phyloP scores from a whole-genome alignment of 2,888 invertebrate species.

The Galerucella nymphaeae region DNA sequence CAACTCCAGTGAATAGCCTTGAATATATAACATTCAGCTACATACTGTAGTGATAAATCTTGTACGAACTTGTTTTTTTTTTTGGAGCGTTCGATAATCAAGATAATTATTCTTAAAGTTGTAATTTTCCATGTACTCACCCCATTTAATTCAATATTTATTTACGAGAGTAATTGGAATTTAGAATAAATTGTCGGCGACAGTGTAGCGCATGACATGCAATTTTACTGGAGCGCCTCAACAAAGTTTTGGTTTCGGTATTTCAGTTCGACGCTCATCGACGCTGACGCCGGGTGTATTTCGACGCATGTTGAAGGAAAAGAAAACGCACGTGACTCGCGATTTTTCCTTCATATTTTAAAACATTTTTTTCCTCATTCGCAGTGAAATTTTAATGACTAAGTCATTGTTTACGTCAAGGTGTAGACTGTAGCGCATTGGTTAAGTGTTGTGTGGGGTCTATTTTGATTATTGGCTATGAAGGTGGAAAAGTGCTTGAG shows the following conservation, averaged over 20 bases:
- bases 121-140: too few relatives aligned
- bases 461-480: not conserved
- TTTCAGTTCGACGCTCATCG: constrained; percentile 43
- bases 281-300: constrained; percentile 37
- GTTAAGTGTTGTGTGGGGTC: constrained; percentile 14
- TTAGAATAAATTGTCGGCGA: not conserved
- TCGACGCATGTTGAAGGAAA: constrained; percentile 9
- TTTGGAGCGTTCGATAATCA: too few relatives aligned
- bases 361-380: not conserved
- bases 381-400: not conserved
- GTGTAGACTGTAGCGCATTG: not conserved
- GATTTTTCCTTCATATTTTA: constrained; percentile 10
- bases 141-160: too few relatives aligned
- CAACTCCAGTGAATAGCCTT: too few relatives aligned
- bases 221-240: constrained; percentile 41
- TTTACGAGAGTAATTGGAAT: too few relatives aligned
- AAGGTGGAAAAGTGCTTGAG: not conserved
- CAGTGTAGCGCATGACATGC: constrained; percentile 46
- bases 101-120: too few relatives aligned
- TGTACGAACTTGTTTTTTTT: too few relatives aligned
- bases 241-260: constrained; percentile 49
- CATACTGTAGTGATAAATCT: too few relatives aligned
- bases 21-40: too few relatives aligned
- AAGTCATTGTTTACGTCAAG: not conserved
- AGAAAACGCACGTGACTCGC: constrained; percentile 31